Base-by-base conservation (phyloP, 2,113 vertebrate genomes). In the Seriola quinqueradiata region DNA sequence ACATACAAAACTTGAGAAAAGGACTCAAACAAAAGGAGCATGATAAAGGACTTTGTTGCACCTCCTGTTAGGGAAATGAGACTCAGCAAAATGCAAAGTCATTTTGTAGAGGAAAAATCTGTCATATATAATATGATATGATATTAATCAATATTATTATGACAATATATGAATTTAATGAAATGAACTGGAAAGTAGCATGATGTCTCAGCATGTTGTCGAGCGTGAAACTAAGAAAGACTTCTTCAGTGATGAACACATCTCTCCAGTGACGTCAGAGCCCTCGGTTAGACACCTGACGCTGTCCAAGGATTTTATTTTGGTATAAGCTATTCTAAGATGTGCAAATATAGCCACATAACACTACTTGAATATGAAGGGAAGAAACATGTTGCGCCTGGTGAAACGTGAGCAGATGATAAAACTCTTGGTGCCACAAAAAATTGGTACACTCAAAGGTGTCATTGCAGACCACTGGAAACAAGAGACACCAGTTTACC, bases 321-420 rank as follows among this genome's bases (percentile, higher is more conserved):
- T 89, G 88, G 91, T 93, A 94, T 95, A 95, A 95, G 94, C 93
- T 95, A 95, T 94, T 94, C 89, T 86, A 90, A 87, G 69, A 93
- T 91, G 90, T 90, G 90, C 90, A 92, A 92, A 91, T 90, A 88
- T 74, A 90, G 90, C 90, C 80, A 92, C 92, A 93, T 88, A 89
- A 92, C 86, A 93, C 89, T 94, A 95, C 95, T 95, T 95, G 94
- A 95, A 95, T 89, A 95, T 94, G 88, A 95, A 94, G 90, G 92
- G 91, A 91, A 92, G 89, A 92, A 88, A 84, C 83, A 83, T 69
- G 84, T 82, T 69, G 68, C 85, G 75, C 73, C 82, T 88, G 90
- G 89, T 85, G 87, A 84, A 89, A 89, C 79, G 77, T 77, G 85
- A 91, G 84, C 83, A 84, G 91, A 83, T 74, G 82, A 90, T 76